Conservation (phyloP, 2,888 invertebrate species). For the Meghimatium bilineatum region DNA sequence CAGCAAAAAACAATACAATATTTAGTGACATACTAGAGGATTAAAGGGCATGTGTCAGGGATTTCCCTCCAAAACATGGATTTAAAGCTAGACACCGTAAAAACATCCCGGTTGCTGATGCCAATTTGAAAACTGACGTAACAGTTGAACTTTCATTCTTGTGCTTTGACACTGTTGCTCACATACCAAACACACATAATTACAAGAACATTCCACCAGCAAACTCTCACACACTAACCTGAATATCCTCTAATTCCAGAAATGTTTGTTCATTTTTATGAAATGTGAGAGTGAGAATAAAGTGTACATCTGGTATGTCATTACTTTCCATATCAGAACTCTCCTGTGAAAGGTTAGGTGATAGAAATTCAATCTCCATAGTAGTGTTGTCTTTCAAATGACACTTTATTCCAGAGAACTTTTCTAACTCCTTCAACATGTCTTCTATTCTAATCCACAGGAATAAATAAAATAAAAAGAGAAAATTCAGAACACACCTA, state of each 20-base stretch:
- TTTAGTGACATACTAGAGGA: too few relatives aligned
- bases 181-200: too few relatives aligned
- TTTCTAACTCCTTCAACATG: constrained; percentile 16
- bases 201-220: too few relatives aligned
- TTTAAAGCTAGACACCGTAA: too few relatives aligned
- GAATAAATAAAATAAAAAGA: not conserved
- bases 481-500: too few relatives aligned
- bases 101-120: too few relatives aligned
- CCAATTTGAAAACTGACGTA: too few relatives aligned
- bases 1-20: too few relatives aligned
- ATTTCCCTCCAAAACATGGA: too few relatives aligned
- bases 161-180: too few relatives aligned
- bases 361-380: not conserved
- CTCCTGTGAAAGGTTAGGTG: not conserved
- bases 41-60: too few relatives aligned
- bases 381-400: constrained; percentile 8
- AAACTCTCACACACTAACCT: not conserved
- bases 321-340: not conserved
- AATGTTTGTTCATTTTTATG: not conserved
- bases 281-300: constrained; percentile 14
- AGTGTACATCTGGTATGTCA: not conserved
- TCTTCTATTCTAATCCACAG: not conserved
- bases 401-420: constrained; percentile 8
- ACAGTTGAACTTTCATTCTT: too few relatives aligned
- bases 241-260: constrained; percentile 10